These are phyloP conservation scores for Neodiprion lecontei DNA, from an alignment of 1,140 invertebrate genomes.

Conservation along the genomic window DNA sequence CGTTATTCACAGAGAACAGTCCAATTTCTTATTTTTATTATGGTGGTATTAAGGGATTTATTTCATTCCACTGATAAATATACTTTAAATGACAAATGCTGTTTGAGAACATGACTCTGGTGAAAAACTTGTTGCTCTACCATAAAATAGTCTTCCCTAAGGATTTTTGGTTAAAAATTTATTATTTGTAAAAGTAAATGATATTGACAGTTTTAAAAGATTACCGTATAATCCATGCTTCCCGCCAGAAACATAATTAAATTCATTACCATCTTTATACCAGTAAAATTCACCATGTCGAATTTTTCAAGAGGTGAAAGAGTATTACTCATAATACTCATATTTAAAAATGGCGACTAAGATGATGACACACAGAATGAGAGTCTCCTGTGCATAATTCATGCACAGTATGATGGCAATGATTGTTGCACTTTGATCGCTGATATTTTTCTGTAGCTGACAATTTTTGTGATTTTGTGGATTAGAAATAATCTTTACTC, in stretches of 20 bases:
- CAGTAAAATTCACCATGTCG: not conserved
- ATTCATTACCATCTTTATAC: not conserved
- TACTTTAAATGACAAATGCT: too few relatives aligned
- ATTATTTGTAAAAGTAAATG: too few relatives aligned
- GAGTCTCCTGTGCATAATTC: conserved; percentile 47
- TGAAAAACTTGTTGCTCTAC: too few relatives aligned
- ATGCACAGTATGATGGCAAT: conserved; percentile 53
- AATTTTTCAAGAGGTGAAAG: not conserved
- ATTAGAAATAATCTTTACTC: conserved; percentile 20
- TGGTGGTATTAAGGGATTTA: too few relatives aligned
- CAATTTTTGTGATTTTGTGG: not conserved
- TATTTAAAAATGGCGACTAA: not conserved
- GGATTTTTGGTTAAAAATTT: too few relatives aligned
- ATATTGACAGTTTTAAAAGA: too few relatives aligned
- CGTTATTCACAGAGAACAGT: too few relatives aligned
- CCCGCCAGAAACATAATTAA: not conserved
- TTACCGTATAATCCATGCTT: not conserved
- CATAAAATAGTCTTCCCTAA: too few relatives aligned
- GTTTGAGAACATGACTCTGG: too few relatives aligned
- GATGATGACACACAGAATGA: conserved; percentile 13
- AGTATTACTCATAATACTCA: not conserved
- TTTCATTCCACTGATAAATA: too few relatives aligned
- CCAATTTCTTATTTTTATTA: too few relatives aligned
- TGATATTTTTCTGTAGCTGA: conserved; percentile 35
- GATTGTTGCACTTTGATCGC: conserved; percentile 60